phyloP scores from a whole-genome alignment of 1,140 invertebrate genomes.

The Oncopodura yosiiana region DNA sequence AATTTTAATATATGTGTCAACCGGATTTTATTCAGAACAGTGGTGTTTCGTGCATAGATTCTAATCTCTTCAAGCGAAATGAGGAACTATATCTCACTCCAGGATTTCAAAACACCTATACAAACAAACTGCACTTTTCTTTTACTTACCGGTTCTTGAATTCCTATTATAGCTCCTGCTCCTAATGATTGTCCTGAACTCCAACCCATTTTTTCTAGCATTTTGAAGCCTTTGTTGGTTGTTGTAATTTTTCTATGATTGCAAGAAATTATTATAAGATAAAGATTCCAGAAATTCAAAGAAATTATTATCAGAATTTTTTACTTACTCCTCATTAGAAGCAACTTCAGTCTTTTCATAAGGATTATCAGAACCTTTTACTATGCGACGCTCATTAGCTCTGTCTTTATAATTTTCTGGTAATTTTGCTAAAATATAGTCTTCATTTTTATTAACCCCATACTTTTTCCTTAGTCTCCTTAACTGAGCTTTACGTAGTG shows the following conservation, averaged over 20 bases:
- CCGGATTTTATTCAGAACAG: too few relatives aligned
- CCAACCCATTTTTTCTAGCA: constrained; percentile 87
- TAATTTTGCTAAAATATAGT: constrained; percentile 27
- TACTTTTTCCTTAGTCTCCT: constrained; percentile 72
- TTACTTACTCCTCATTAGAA: constrained; percentile 63
- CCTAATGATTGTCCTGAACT: constrained; percentile 74
- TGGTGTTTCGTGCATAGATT: too few relatives aligned
- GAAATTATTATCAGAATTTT: background rate
- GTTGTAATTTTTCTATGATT: constrained; percentile 57
- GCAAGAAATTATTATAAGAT: background rate
- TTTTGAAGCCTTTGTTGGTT: constrained; percentile 77
- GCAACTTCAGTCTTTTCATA: constrained; percentile 69
- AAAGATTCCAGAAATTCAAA: background rate
- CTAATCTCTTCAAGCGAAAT: too few relatives aligned
- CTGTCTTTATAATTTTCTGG: constrained; percentile 59
- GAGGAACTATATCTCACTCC: too few relatives aligned
- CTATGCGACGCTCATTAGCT: constrained; percentile 59
- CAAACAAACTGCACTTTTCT: too few relatives aligned
- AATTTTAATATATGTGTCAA: too few relatives aligned
- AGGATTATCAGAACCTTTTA: constrained; percentile 69
- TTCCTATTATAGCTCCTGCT: constrained; percentile 55
- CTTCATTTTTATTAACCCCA: constrained; percentile 53
- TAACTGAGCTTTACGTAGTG: constrained; percentile 56
- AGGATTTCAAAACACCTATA: too few relatives aligned
- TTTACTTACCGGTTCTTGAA: constrained; percentile 72